phyloP scores from a whole-genome alignment of 30 jellyfish, hydroid and myxozoan genomes.

The Sanderia malayensis region DNA sequence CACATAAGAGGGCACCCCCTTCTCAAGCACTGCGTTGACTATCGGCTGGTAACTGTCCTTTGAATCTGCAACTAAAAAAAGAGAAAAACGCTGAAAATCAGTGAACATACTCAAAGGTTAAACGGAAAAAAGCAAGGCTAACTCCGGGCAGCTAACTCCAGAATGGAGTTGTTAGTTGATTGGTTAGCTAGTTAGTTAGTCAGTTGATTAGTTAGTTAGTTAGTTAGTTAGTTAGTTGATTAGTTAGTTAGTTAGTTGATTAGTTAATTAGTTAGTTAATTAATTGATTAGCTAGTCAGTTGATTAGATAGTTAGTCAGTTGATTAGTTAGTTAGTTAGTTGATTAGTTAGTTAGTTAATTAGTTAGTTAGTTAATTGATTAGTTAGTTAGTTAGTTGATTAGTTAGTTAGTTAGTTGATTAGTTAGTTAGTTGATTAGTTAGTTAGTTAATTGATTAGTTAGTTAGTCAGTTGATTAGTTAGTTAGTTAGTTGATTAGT shows the following conservation, averaged over 20 bases:
- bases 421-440: neutral
- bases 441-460: neutral
- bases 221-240: neutral
- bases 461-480: neutral
- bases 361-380: too few species aligned
- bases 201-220: neutral
- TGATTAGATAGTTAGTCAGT: too few species aligned
- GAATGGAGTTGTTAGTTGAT: too few species aligned
- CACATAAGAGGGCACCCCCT: conserved; percentile 54
- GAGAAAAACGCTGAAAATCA: too few species aligned
- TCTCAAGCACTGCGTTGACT: conserved; percentile 69
- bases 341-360: neutral
- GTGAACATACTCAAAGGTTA: neutral
- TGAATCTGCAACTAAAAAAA: conserved; percentile 52
- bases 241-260: neutral
- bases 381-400: too few species aligned
- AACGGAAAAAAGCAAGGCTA: too few species aligned
- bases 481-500: too few species aligned
- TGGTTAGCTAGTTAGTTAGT: too few species aligned
- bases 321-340: neutral
- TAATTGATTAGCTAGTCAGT: neutral
- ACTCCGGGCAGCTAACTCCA: too few species aligned
- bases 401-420: neutral
- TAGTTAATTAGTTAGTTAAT: neutral
- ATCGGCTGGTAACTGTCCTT: conserved; percentile 38